Evolutionary conservation across 2,113 vertebrate species (phyloP), one percentile per base, ranked within the genome.

Genomic region (Oncorhynchus mykiss): DNA sequence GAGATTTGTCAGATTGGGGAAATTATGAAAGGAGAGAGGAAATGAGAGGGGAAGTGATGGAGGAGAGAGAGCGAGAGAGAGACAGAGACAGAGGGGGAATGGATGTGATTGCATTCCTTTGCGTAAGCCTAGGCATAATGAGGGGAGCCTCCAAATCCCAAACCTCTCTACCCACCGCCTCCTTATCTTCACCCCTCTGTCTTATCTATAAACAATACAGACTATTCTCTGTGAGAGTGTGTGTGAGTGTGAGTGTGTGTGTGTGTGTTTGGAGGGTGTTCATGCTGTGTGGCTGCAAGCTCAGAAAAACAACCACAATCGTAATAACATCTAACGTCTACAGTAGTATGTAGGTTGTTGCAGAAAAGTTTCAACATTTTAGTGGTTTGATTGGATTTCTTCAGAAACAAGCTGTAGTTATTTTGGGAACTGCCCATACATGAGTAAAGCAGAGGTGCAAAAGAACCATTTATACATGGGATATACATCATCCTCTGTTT

Each of bases 1-100:
- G 39, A 69, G 75, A 80, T 75, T 72, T 73, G 49, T 64, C 18
- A 76, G 75, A 84, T 81, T 71, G 76, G 70, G 67, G 74, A 71
- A 60, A 70, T 66, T 77, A 85, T 79, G 24, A 83, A 49, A 69
- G 6, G 66, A 68, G 39, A 73, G 31, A 73, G 24, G 31, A 48
- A 48, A 22, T 34, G 59, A 29, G 25, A 39, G 48, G 24, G 29
- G 8, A 24, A 57, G 49, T 59, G 29, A 13, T 39, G n/a, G 34
- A 66, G 39, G 45, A 72, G 25, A n/a, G 29, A 24, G 13, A 5
- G 70, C 12, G 3, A 20, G 49, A 5, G 20, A 51, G 24, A 51
- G 18, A 13, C 7, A 24, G n/a, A 49, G n/a, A 70, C 57, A 62
- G 18, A 70, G 67, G 34, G 48, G 3, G 24, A 76, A 73, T 77